These are phyloP conservation scores for Creontiades dilutus DNA, from an alignment of 2,888 invertebrate genomes.

Conservation along the genomic window DNA sequence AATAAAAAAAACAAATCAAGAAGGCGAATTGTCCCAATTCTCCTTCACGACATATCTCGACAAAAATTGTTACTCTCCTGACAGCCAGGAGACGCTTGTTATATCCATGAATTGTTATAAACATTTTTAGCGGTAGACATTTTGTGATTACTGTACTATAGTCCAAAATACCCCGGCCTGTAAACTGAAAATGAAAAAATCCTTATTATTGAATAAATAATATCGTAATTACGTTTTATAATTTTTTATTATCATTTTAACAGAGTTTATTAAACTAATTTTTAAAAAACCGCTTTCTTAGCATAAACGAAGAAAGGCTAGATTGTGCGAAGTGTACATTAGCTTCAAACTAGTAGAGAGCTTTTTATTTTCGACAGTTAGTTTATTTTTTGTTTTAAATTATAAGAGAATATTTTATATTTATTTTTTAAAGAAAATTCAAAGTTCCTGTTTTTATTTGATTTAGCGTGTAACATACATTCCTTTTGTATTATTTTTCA, in stretches of 20 bases:
- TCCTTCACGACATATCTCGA: slow-evolving; percentile 7
- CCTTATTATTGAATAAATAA: background rate
- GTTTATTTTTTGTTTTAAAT: slow-evolving; percentile 46
- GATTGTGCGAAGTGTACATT: slow-evolving; percentile 49
- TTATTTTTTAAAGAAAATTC: slow-evolving; percentile 54
- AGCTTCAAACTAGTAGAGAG: slow-evolving; percentile 51
- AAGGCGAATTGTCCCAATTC: too few relatives aligned
- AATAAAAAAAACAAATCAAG: too few relatives aligned
- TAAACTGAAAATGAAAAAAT: background rate
- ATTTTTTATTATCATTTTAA: slow-evolving; percentile 60
- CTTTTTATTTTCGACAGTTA: slow-evolving; percentile 24
- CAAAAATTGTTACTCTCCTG: slow-evolving; percentile 35
- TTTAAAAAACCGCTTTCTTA: slow-evolving; percentile 48
- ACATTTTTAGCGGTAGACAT: slow-evolving; percentile 36
- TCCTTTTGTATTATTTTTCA: slow-evolving; percentile 29
- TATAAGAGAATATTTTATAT: slow-evolving; percentile 53
- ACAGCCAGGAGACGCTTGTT: slow-evolving; percentile 18
- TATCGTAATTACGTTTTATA: slow-evolving; percentile 23
- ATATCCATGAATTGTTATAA: slow-evolving; percentile 19
- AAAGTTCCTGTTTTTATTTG: slow-evolving; percentile 63
- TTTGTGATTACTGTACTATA: slow-evolving; percentile 47
- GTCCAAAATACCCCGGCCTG: slow-evolving; percentile 1
- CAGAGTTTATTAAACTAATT: slow-evolving; percentile 61
- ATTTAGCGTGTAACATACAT: slow-evolving; percentile 50
- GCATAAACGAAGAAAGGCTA: slow-evolving; percentile 23